Percentiles rank a stretch among this genome's conserved stretches.
These are phyloP conservation scores for Cetoscarus ocellatus DNA, from an alignment of 2,797 vertebrate genomes.

Conservation along the genomic window DNA sequence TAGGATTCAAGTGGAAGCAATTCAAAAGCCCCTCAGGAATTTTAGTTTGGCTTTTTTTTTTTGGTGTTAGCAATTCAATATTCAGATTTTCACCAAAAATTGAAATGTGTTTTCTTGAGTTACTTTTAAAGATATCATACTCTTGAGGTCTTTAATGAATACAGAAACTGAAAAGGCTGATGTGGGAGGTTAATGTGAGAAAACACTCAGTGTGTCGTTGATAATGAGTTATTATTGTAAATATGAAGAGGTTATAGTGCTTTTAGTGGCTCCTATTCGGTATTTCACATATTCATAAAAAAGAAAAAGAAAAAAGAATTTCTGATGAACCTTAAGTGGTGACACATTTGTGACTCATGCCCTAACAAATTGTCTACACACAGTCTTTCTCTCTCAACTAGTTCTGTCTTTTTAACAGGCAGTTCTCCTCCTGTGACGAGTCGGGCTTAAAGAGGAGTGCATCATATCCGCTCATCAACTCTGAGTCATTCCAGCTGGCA, in stretches of 20 bases:
- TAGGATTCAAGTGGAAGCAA: too few species aligned
- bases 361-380: slow-evolving; percentile 18
- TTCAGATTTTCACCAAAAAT: too few species aligned
- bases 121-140: too few species aligned
- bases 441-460: slow-evolving; percentile 92
- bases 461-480: slow-evolving; percentile 92
- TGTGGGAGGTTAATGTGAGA: background rate
- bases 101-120: too few species aligned
- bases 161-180: background rate
- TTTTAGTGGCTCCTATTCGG: slow-evolving; percentile 37
- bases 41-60: too few species aligned
- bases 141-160: background rate
- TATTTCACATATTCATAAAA: slow-evolving; percentile 36
- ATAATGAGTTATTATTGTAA: slow-evolving; percentile 21
- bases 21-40: too few species aligned
- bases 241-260: slow-evolving; percentile 15
- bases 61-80: too few species aligned
- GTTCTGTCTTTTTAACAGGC: slow-evolving; percentile 76
- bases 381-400: slow-evolving; percentile 15
- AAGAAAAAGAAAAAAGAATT: background rate
- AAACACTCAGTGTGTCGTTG: slow-evolving; percentile 8
- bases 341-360: slow-evolving; percentile 9
- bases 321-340: slow-evolving; percentile 25
- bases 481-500: slow-evolving; percentile 89
- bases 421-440: slow-evolving; percentile 89